Conservation (phyloP, 2,888 invertebrate genomes). For the Drosophila atripex region DNA sequence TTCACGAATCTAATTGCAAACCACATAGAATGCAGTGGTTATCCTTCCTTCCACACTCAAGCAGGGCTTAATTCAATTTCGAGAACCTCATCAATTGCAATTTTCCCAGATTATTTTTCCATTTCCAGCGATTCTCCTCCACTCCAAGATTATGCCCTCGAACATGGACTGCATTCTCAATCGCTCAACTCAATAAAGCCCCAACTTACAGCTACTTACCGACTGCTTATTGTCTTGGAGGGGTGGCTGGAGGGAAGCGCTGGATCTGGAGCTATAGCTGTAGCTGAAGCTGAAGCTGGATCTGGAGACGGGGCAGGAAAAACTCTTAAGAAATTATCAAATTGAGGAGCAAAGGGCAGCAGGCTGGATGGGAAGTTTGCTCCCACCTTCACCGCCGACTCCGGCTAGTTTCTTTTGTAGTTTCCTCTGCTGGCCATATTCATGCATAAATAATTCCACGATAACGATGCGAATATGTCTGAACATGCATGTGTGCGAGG, state of each 20-base stretch:
- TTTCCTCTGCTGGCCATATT: slow-evolving; percentile 47
- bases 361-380: slow-evolving; percentile 10
- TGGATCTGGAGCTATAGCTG: too few species aligned
- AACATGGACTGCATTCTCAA: slow-evolving; percentile 33
- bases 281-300: too few species aligned
- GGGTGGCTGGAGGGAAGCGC: background rate
- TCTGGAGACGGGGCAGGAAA: slow-evolving; percentile 3
- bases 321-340: slow-evolving; percentile 73
- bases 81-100: slow-evolving; percentile 8
- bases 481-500: slow-evolving; percentile 35
- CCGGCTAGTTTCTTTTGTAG: slow-evolving; percentile 37
- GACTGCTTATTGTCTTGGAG: slow-evolving; percentile 18
- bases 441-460: slow-evolving; percentile 77
- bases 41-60: background rate
- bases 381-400: background rate
- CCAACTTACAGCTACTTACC: slow-evolving; percentile 36
- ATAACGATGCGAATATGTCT: slow-evolving; percentile 64
- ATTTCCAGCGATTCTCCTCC: background rate
- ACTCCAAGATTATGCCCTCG: background rate
- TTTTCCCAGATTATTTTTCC: slow-evolving; percentile 4
- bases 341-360: slow-evolving; percentile 35
- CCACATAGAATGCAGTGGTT: slow-evolving; percentile 2
- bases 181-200: slow-evolving; percentile 41
- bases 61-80: slow-evolving; percentile 17
- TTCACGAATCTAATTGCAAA: slow-evolving; percentile 20